Base-by-base conservation (phyloP, 1,140 invertebrate species). In the Choristoneura fumiferana region DNA sequence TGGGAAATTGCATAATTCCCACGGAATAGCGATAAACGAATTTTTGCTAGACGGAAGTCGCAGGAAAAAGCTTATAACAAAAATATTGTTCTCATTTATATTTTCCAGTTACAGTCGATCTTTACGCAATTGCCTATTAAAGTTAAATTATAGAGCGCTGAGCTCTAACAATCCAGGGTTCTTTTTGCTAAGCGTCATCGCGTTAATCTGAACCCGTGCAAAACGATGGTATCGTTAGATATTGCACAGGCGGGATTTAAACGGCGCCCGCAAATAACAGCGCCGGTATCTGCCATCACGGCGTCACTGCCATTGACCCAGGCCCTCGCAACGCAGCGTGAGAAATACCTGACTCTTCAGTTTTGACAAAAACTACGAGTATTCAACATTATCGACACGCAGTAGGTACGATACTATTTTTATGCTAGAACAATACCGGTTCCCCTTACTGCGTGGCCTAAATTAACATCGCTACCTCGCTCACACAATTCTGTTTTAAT, bases 401-500 rank as follows among this genome's bases (percentile, higher is more conserved):
- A 15, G 38, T 9, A 40, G 9, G n/a, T n/a, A n/a, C n/a, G n/a
- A n/a, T n/a, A n/a, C n/a, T n/a, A n/a, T n/a, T n/a, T n/a, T n/a
- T n/a, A n/a, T n/a, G n/a, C 22, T 29, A 29, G 22, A 29, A 29
- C 43, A 29, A 49, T 10, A 33, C n/a, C 40, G 5, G 43, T n/a
- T 49, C 43, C 12, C 8, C 40, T 49, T 22, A 49, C 43, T 49
- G 43, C 43, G 22, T 18, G 43, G 18, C 22, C 43, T 49, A 49
- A 49, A 49, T 49, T n/a, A 12, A 12, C 1, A 18, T 3, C 6
- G 54, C 36, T 49, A 33, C 18, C 56, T 59, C 18, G 17, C 56
- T 62, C 65, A 61, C 57, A 62, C 37, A 36, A 39, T 59, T 56
- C 57, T 67, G 54, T 54, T 65, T 62, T 43, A 66, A 62, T 65